A percentile compares a stretch with the other conserved stretches of the same genome.
These are phyloP conservation scores for Zaprionus taronus DNA, from an alignment of 1,140 invertebrate species.

Conservation along the genomic window DNA sequence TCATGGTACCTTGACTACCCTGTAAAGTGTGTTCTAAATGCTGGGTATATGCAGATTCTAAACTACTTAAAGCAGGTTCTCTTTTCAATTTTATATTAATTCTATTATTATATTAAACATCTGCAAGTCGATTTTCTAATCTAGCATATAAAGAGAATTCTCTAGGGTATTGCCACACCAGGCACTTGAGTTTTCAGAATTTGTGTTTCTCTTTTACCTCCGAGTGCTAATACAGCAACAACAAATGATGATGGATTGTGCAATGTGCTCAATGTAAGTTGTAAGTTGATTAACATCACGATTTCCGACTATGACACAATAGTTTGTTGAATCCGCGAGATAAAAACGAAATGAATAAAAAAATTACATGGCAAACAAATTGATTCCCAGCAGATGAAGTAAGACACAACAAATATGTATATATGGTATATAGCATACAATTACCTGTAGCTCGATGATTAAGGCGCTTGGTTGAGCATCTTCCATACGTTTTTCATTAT, in stretches of 20 bases:
- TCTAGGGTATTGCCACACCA: not conserved
- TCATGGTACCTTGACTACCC: not conserved
- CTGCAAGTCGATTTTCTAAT: not conserved
- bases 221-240: slow-evolving; percentile 1
- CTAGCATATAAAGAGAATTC: not conserved
- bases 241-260: slow-evolving; percentile 35
- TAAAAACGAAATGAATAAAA: not conserved
- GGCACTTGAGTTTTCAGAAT: not conserved
- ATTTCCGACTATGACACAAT: slow-evolving; percentile 35
- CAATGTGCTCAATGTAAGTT: slow-evolving; percentile 17
- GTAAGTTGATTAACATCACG: slow-evolving; percentile 30
- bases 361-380: slow-evolving; percentile 15
- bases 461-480: not conserved
- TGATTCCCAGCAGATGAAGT: not conserved
- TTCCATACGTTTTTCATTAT: not conserved
- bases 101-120: not conserved
- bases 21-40: not conserved
- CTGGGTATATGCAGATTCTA: not conserved
- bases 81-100: too few relatives aligned
- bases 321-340: slow-evolving; percentile 11
- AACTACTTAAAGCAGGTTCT: too few relatives aligned
- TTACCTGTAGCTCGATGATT: slow-evolving; percentile 2
- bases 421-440: not conserved
- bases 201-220: not conserved
- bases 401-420: not conserved